Percentiles rank a stretch among this genome's conserved stretches.
phyloP scores from a whole-genome alignment of 1,140 invertebrate genomes.

The Daktulosphaira vitifoliae region DNA sequence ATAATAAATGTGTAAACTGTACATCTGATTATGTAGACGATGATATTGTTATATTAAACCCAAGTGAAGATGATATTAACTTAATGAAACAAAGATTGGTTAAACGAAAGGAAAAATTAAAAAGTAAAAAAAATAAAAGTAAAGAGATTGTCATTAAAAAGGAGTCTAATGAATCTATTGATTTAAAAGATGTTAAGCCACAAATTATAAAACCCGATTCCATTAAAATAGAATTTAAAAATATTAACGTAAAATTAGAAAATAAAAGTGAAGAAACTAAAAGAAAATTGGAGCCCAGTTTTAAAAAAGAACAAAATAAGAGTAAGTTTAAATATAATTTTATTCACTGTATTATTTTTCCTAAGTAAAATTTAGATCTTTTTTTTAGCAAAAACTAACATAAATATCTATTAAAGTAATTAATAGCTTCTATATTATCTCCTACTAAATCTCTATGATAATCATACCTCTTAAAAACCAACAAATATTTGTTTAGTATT shows the following conservation, averaged over 20 bases:
- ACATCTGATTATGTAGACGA: constrained; percentile 62
- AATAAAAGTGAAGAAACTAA: constrained; percentile 10
- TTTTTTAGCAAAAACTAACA: too few species aligned
- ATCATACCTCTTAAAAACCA: too few species aligned
- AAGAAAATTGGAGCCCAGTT: not conserved
- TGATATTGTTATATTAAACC: constrained; percentile 82
- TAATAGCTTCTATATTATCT: too few species aligned
- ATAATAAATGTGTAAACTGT: constrained; percentile 67
- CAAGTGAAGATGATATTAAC: constrained; percentile 67
- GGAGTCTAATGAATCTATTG: not conserved
- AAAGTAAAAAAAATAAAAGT: constrained; percentile 57
- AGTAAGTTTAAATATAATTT: too few species aligned
- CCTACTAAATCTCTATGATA: too few species aligned
- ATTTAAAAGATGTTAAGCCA: constrained; percentile 1
- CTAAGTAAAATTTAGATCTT: too few species aligned
- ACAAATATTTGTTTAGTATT: too few species aligned
- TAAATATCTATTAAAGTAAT: too few species aligned
- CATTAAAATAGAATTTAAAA: not conserved
- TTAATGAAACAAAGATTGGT: constrained; percentile 56
- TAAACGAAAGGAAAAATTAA: constrained; percentile 54
- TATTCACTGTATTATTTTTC: too few species aligned
- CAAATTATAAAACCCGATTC: not conserved
- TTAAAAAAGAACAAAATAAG: constrained; percentile 20
- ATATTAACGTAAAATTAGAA: constrained; percentile 3
- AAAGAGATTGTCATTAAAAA: constrained; percentile 40